phyloP scores from a whole-genome alignment of 2,888 invertebrate genomes.

The Drosophila peninsularis region DNA sequence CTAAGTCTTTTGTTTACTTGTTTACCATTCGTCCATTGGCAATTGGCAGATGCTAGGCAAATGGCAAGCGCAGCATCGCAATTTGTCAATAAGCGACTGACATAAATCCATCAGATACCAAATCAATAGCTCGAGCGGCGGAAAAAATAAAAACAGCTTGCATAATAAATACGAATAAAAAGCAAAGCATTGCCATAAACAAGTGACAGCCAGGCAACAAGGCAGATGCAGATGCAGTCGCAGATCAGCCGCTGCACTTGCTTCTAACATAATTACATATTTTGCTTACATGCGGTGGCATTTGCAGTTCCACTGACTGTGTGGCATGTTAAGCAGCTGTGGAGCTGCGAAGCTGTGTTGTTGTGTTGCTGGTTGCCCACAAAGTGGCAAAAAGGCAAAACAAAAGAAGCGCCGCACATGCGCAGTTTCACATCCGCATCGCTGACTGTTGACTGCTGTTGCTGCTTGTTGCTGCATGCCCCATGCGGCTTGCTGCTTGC shows the following conservation, averaged over 20 bases:
- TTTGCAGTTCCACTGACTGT: conserved; percentile 41
- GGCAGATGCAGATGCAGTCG: conserved; percentile 10
- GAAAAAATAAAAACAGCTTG: conserved; percentile 43
- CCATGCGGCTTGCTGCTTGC: conserved; percentile 8
- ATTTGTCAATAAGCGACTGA: conserved; percentile 70
- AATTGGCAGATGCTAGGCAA: conserved; percentile 40
- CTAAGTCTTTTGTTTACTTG: conserved; percentile 54
- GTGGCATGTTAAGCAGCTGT: conserved; percentile 74
- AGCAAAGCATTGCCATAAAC: conserved; percentile 55
- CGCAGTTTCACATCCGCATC: conserved; percentile 76
- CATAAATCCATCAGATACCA: conserved; percentile 70
- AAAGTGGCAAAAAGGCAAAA: conserved; percentile 70
- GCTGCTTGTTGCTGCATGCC: conserved; percentile 15
- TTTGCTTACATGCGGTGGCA: conserved; percentile 55
- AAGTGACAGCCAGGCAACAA: conserved; percentile 19
- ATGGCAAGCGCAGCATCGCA: conserved; percentile 44
- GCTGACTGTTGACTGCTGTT: conserved; percentile 37
- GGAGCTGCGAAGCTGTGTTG: conserved; percentile 11
- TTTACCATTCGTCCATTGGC: conserved; percentile 37
- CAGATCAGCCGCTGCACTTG: conserved; percentile 45
- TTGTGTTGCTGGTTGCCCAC: conserved; percentile 37
- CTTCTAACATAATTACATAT: conserved; percentile 77
- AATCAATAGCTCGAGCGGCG: conserved; percentile 52
- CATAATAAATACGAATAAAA: conserved; percentile 70
- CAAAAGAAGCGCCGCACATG: conserved; percentile 73